Evolutionary conservation across 2,888 invertebrate genomes (phyloP).

Genomic region (Lasioglossum vierecki): DNA sequence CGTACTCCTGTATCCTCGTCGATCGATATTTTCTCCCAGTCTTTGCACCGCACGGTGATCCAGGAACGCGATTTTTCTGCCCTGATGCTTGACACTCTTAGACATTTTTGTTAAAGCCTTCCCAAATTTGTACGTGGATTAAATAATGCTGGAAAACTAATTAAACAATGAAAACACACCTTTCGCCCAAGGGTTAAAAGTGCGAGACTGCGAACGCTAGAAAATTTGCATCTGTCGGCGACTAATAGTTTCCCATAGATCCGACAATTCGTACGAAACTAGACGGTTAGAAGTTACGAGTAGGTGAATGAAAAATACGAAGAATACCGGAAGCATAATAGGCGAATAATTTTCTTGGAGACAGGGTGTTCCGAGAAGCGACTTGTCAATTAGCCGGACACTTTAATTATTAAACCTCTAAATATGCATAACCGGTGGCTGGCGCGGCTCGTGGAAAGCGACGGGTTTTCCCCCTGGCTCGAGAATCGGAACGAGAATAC

Average conservation of each 20-base stretch:
- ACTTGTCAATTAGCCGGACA: neutral
- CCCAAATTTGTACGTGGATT: too few relatives aligned
- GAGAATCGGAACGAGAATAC: conserved; percentile 41
- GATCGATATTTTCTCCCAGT: neutral
- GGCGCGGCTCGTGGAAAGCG: conserved; percentile 18
- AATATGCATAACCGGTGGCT: conserved; percentile 4
- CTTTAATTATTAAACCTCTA: neutral
- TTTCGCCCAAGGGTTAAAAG: too few relatives aligned
- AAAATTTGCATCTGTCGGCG: neutral
- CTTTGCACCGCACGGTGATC: neutral
- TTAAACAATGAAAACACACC: too few relatives aligned
- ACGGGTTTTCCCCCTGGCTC: conserved; percentile 13
- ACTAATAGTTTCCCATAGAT: neutral
- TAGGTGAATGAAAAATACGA: neutral
- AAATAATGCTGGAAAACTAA: too few relatives aligned
- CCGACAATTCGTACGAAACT: too few relatives aligned
- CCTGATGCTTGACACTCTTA: too few relatives aligned
- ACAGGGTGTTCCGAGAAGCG: neutral
- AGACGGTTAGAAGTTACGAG: too few relatives aligned
- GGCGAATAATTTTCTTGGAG: neutral
- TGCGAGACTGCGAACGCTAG: neutral
- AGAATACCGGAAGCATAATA: neutral
- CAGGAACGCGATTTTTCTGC: too few relatives aligned
- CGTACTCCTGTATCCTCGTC: neutral
- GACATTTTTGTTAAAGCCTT: too few relatives aligned